Evolutionary conservation across 2,797 vertebrate genomes (phyloP).

Genomic region (Hapalemur alaotrensis): DNA sequence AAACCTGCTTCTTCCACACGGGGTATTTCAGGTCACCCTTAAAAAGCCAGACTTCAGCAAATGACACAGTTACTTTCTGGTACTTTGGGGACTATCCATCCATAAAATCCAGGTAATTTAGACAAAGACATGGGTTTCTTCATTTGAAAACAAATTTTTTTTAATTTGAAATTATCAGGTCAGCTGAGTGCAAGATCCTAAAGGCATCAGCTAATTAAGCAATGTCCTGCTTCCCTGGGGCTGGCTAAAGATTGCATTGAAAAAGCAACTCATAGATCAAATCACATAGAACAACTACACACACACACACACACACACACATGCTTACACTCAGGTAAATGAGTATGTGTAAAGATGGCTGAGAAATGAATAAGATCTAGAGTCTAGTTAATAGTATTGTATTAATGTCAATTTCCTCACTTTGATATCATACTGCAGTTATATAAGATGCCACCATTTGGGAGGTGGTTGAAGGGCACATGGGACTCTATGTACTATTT

Average conservation of each 20-base stretch:
- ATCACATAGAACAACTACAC: background rate
- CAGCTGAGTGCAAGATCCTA: background rate
- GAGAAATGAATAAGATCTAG: background rate
- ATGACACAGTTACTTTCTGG: background rate
- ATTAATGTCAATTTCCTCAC: background rate
- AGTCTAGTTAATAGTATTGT: background rate
- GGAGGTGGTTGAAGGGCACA: background rate
- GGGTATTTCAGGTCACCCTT: constrained; percentile 1
- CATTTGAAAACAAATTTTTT: background rate
- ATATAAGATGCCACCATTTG: background rate
- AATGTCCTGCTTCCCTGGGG: background rate
- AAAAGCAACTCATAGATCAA: background rate
- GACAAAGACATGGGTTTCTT: constrained; percentile 8
- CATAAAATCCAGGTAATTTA: constrained; percentile 26
- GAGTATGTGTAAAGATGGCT: background rate
- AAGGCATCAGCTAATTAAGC: constrained; percentile 45
- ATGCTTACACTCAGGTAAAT: background rate
- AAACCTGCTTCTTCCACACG: background rate
- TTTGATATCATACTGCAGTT: background rate
- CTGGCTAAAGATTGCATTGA: background rate
- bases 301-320: background rate
- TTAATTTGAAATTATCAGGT: constrained; percentile 29
- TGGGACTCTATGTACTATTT: background rate
- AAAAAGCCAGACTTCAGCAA: background rate
- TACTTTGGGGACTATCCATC: background rate